Percentiles rank a stretch among this genome's conserved stretches.
These are phyloP conservation scores for Dicentrarchus labrax DNA, from an alignment of 2,113 vertebrate genomes.

Conservation along the genomic window DNA sequence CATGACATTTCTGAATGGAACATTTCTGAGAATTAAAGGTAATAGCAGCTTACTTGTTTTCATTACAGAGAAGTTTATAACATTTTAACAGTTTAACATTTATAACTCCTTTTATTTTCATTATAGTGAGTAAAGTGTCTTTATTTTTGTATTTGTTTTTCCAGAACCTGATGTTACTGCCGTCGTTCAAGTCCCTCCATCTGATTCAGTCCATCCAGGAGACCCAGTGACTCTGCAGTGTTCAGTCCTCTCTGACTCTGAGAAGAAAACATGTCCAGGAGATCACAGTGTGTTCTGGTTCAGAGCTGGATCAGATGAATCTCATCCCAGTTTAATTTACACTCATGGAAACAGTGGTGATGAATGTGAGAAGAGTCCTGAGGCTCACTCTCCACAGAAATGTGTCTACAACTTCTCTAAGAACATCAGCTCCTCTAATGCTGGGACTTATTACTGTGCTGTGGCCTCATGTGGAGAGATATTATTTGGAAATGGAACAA, in stretches of 20 bases:
- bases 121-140: background rate
- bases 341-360: background rate
- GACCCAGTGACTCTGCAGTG: constrained; percentile 51
- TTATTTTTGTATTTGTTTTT: background rate
- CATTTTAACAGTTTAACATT: background rate
- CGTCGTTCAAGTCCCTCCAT: background rate
- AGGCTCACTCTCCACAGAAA: no score
- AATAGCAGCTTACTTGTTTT: background rate
- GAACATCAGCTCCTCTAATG: no score
- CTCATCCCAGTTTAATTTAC: constrained; percentile 16
- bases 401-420: no score
- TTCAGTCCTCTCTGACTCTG: constrained; percentile 42
- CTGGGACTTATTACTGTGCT: constrained; percentile 27
- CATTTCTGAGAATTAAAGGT: constrained; percentile 58
- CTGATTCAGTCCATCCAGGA: constrained; percentile 22
- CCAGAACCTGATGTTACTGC: constrained; percentile 15
- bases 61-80: background rate
- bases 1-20: constrained; percentile 9
- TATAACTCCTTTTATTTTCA: background rate
- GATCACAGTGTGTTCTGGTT: constrained; percentile 59
- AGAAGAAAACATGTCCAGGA: constrained; percentile 25
- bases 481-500: constrained; percentile 40
- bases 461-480: constrained; percentile 30
- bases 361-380: background rate
- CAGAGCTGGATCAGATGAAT: constrained; percentile 3